Base-by-base conservation (phyloP, 92 coral and sea anemone genomes). In the Porites cylindrica region DNA sequence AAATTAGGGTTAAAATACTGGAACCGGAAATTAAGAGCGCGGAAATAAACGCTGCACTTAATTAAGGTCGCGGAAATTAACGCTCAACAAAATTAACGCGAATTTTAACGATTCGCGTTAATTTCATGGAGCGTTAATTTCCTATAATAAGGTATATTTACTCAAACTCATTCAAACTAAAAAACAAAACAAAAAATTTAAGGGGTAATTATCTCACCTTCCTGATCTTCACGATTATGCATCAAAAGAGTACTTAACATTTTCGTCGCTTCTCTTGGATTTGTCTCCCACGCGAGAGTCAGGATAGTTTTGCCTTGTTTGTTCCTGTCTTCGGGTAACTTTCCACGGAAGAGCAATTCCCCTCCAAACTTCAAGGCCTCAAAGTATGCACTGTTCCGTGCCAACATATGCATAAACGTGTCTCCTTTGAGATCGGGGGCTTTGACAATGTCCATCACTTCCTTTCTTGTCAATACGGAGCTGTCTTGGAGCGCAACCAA, bases 381-480 rank as follows among this genome's bases (percentile, higher is more conserved):
- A 17, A 79, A 79, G 38, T 53, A 6, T 0, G n/a, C 10, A 52
- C 85, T 68, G 29, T 29, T 70, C 51, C 32, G 66, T 1, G 77
- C 77, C 18, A 81, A 59, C 54, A 81, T 81, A 58, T 81, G 85
- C 66, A 81, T 53, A 7, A 52, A 24, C 2, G 85, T 24, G 14
- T 81, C 66, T 0, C 76, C 76, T 17, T 2, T 69, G 54, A 24
- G 51, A 11, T 81, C 83, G 12, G 83, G 50, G 18, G 85, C 4
- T 24, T 70, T 54, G 13, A 81, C 70, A 18, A 70, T 29, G 18
- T 68, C 85, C 74, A 54, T 68, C 9, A 53, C 66, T 43, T 81
- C 85, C 10, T 13, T 18, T 16, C 66, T 52, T 5, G 85, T 81
- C 18, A 69, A 70, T 53, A 68, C 8, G 66, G 85, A 53, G 51